These are phyloP conservation scores for Pyrrhia umbra DNA, from an alignment of 2,888 invertebrate genomes.

Conservation along the genomic window DNA sequence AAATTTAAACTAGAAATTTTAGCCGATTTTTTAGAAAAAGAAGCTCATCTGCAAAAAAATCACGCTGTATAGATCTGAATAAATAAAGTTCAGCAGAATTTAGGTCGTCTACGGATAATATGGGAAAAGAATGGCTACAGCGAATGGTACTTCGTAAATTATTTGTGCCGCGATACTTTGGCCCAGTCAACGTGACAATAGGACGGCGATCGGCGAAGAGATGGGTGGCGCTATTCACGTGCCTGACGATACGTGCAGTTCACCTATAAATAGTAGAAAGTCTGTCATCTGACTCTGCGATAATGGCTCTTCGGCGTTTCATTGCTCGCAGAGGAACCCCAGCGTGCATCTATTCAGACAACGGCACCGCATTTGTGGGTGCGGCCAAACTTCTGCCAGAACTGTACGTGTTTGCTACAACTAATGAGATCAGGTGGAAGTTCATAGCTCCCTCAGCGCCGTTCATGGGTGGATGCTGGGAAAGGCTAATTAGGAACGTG, in stretches of 20 bases:
- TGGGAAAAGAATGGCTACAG: no score
- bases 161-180: not conserved
- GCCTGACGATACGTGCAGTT: not conserved
- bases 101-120: no score
- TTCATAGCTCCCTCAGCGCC: not conserved
- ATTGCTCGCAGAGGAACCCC: not conserved
- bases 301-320: not conserved
- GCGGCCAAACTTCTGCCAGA: not conserved
- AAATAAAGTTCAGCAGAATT: no score
- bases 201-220: not conserved
- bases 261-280: not conserved
- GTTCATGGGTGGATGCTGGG: not conserved
- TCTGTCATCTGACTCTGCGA: not conserved
- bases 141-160: not conserved
- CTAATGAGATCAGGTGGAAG: not conserved
- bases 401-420: not conserved
- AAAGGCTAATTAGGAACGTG: not conserved
- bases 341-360: not conserved
- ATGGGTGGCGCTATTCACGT: not conserved
- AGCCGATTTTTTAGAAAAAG: no score
- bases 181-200: not conserved
- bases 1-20: no score
- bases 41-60: no score
- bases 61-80: no score
- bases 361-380: not conserved